Evolutionary conservation across 2,797 vertebrate genomes (phyloP).

Genomic region (Chelon auratus): DNA sequence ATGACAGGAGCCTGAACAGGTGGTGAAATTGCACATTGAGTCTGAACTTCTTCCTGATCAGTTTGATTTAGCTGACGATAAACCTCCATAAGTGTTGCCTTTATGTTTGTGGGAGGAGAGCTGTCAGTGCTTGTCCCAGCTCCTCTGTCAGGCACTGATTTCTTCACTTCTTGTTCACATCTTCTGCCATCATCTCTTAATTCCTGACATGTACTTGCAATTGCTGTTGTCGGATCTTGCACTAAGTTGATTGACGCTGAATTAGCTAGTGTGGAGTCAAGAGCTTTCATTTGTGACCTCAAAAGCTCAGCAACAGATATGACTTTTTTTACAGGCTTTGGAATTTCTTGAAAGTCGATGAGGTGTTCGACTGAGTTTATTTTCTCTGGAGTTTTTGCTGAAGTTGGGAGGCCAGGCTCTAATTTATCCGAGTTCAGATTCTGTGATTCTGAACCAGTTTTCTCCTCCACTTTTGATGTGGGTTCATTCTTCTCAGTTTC

Average conservation of each 20-base stretch:
- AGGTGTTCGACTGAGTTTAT: conserved; percentile 18
- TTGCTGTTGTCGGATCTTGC: conserved; percentile 6
- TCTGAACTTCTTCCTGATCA: conserved; percentile 43
- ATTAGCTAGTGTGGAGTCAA: conserved; percentile 43
- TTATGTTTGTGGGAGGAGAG: conserved; percentile 47
- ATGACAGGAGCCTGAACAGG: conserved; percentile 39
- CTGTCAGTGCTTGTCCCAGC: background rate
- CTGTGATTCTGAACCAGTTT: conserved; percentile 25
- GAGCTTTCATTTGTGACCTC: conserved; percentile 74
- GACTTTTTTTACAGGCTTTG: conserved; percentile 55
- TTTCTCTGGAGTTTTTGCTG: conserved; percentile 27
- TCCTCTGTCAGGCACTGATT: conserved; percentile 1
- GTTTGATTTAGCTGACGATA: conserved; percentile 51
- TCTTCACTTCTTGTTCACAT: conserved; percentile 23
- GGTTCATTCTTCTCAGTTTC: conserved; percentile 29
- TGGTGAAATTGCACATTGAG: conserved; percentile 25
- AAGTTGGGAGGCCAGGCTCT: background rate
- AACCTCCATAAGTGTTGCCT: conserved; percentile 58
- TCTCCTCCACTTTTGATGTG: conserved; percentile 9
- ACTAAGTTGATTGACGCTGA: conserved; percentile 18
- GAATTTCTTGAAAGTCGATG: conserved; percentile 48
- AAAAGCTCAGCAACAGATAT: conserved; percentile 75
- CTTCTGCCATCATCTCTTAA: conserved; percentile 24
- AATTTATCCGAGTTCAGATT: conserved; percentile 1
- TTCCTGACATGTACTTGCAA: conserved; percentile 35